phyloP scores from a whole-genome alignment of 2,888 invertebrate genomes.

The Volucella inanis region DNA sequence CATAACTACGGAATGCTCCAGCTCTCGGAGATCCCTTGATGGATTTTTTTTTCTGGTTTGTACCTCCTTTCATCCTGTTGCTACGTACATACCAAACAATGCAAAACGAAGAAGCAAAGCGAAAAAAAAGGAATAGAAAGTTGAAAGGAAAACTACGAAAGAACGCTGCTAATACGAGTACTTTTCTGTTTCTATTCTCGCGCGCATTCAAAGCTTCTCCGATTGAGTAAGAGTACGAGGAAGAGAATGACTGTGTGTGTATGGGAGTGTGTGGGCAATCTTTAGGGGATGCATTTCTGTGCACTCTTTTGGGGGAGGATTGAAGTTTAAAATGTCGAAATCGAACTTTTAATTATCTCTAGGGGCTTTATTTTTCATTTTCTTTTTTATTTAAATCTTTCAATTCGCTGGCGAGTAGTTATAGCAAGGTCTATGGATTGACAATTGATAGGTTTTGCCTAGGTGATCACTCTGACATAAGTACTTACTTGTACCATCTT shows the following conservation, averaged over 20 bases:
- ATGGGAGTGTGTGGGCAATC: slow-evolving; percentile 18
- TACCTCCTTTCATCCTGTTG: slow-evolving; percentile 49
- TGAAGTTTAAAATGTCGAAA: slow-evolving; percentile 37
- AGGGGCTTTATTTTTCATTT: background rate
- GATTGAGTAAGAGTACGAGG: background rate
- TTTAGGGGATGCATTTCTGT: slow-evolving; percentile 9
- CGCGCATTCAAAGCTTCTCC: slow-evolving; percentile 51
- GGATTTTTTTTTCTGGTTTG: slow-evolving; percentile 1
- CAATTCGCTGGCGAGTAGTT: slow-evolving; percentile 22
- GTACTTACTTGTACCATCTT: slow-evolving; percentile 25
- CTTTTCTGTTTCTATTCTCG: slow-evolving; percentile 49
- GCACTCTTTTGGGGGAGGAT: background rate
- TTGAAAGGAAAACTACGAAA: slow-evolving; percentile 60
- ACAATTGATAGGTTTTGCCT: slow-evolving; percentile 60
- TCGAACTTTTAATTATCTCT: slow-evolving; percentile 52
- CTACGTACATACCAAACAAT: slow-evolving; percentile 59
- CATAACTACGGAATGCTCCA: slow-evolving; percentile 20
- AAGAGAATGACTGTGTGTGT: slow-evolving; percentile 16
- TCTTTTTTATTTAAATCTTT: slow-evolving; percentile 21
- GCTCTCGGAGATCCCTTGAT: background rate
- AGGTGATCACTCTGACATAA: slow-evolving; percentile 19
- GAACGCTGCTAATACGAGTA: slow-evolving; percentile 32
- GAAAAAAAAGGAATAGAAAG: slow-evolving; percentile 40
- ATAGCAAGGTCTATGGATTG: slow-evolving; percentile 39
- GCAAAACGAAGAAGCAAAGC: slow-evolving; percentile 52